phyloP scores from a whole-genome alignment of 2,888 invertebrate species.

The Elmis aenea region DNA sequence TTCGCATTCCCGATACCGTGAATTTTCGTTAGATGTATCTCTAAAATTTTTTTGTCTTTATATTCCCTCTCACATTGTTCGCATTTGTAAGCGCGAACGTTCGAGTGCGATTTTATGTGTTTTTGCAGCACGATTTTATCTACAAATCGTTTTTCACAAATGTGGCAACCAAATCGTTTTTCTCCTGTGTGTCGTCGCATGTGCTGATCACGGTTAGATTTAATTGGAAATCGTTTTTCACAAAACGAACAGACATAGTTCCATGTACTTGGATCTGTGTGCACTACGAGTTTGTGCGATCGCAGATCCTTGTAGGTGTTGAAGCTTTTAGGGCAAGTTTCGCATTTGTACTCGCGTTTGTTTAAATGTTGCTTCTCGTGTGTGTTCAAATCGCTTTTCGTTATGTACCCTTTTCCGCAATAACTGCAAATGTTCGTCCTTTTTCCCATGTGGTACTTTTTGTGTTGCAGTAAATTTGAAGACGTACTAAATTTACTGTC shows the following conservation, averaged over 20 bases:
- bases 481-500: slow-evolving; percentile 30
- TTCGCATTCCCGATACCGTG: slow-evolving; percentile 43
- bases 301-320: slow-evolving; percentile 35
- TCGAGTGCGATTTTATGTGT: slow-evolving; percentile 24
- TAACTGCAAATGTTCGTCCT: slow-evolving; percentile 33
- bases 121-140: slow-evolving; percentile 25
- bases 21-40: slow-evolving; percentile 51
- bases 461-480: slow-evolving; percentile 34
- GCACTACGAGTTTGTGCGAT: slow-evolving; percentile 36
- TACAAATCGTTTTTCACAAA: slow-evolving; percentile 24
- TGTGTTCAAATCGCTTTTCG: slow-evolving; percentile 32
- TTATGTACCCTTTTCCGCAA: slow-evolving; percentile 44
- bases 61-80: slow-evolving; percentile 50
- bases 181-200: slow-evolving; percentile 24
- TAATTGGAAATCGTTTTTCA: slow-evolving; percentile 23
- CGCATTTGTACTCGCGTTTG: slow-evolving; percentile 32
- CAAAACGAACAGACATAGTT: slow-evolving; percentile 23
- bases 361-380: slow-evolving; percentile 36
- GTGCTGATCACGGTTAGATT: slow-evolving; percentile 22
- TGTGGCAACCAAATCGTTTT: slow-evolving; percentile 24
- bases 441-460: slow-evolving; percentile 31
- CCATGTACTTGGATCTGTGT: slow-evolving; percentile 35
- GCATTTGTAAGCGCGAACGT: slow-evolving; percentile 35
- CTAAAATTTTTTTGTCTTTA: slow-evolving; percentile 44
- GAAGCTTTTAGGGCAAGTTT: slow-evolving; percentile 33